Evolutionary conservation across 2,113 vertebrate genomes (phyloP), one percentile per base, ranked within the genome.

Genomic region (Nesospiza acunhae): DNA sequence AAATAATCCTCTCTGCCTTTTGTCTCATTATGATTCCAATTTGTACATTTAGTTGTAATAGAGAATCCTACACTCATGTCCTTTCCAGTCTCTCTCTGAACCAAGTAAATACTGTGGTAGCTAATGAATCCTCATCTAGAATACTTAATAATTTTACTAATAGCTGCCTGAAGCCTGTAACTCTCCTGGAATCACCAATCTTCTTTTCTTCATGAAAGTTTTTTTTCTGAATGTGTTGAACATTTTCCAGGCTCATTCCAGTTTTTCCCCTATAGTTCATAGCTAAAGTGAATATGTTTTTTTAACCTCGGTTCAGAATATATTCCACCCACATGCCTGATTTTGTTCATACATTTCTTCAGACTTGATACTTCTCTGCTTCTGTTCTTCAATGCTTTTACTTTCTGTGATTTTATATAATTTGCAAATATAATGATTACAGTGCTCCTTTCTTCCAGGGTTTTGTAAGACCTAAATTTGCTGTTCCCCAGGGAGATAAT

Each of bases 391-490:
- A 31, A 0, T 68, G 39, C 30, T 85, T 91, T 73, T 88, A 26
- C 21, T 76, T 37, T 53, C 24, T 10, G 27, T 66, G 35, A 63
- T 74, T 90, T 59, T 70, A 63, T 52, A 52, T 88, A 2, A 74
- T 94, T 96, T 94, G 89, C 50, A 93, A 93, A 90, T 83, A 31
- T 12, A 81, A 52, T 69, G 56, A 69, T 83, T 80, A 31, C 9
- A 74, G 33, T 28, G 63, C 27, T 83, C 15, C 46, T 74, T 88
- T 83, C 22, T 94, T 91, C 47, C 39, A 77, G 50, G 47, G 11
- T 52, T 92, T 89, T 93, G 4, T 62, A 80, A 81, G 52, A 67
- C 39, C 37, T 90, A 59, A 77, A 91, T 87, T 83, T 90, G 55
- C 35, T 77, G 50, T 80, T 69, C 87, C 85, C 64, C 7, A 17